Evolutionary conservation across 1,140 invertebrate species (phyloP).

Genomic region (Leptinotarsa undecemlineata): DNA sequence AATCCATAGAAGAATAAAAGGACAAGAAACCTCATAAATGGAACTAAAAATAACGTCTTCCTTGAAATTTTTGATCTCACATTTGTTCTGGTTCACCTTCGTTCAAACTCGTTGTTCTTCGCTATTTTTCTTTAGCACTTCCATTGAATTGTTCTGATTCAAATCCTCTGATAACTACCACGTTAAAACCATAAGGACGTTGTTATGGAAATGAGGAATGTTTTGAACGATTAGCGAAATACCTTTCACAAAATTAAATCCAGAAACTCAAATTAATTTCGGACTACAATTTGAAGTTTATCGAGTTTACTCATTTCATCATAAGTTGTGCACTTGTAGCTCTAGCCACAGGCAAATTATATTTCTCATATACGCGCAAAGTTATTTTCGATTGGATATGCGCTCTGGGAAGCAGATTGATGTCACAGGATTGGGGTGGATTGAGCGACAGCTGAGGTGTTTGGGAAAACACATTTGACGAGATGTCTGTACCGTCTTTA

Average conservation of each 20-base stretch:
- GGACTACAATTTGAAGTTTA: conserved; percentile 2
- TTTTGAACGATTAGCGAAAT: background rate
- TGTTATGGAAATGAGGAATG: conserved; percentile 3
- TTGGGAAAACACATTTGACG: background rate
- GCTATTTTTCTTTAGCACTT: too few species aligned
- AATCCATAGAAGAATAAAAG: too few species aligned
- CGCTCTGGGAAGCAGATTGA: background rate
- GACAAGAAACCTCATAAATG: too few species aligned
- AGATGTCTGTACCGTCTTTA: too few species aligned
- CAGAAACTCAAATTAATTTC: conserved; percentile 3
- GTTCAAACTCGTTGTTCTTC: too few species aligned
- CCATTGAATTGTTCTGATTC: too few species aligned
- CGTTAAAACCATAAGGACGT: too few species aligned
- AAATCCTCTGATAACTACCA: too few species aligned
- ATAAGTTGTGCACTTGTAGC: background rate
- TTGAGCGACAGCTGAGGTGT: background rate
- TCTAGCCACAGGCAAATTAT: background rate
- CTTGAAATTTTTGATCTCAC: too few species aligned
- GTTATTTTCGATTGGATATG: background rate
- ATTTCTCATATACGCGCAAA: background rate
- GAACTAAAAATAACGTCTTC: too few species aligned
- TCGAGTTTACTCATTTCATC: conserved; percentile 6
- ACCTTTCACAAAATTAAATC: background rate
- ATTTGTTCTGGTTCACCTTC: too few species aligned
- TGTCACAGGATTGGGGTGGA: background rate